These are phyloP conservation scores for Phania funesta DNA, from an alignment of 2,888 invertebrate genomes.

Conservation along the genomic window DNA sequence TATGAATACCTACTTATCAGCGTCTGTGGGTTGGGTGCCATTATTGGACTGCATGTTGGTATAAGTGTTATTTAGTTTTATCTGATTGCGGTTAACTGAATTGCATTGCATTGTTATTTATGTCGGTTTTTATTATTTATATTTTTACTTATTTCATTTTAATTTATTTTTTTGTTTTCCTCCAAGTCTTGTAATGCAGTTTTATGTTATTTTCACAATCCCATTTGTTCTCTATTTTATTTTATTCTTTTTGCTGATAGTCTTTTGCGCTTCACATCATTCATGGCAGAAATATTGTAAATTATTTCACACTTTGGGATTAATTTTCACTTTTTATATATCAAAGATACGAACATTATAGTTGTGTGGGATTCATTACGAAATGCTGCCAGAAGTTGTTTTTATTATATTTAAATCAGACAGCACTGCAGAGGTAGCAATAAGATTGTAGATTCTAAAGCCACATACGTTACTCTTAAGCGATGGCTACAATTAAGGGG, in stretches of 20 bases:
- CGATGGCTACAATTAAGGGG: not conserved
- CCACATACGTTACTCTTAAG: constrained; percentile 8
- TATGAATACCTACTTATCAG: not conserved
- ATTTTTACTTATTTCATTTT: constrained; percentile 5
- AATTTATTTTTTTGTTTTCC: constrained; percentile 1
- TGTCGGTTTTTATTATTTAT: constrained; percentile 33
- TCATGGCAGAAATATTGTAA: constrained; percentile 42
- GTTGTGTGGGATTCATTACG: constrained; percentile 41
- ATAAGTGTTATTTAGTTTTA: constrained; percentile 39
- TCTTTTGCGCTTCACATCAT: constrained; percentile 19
- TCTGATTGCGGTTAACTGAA: constrained; percentile 60
- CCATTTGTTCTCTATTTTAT: not conserved
- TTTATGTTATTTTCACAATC: constrained; percentile 9
- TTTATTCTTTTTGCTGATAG: not conserved
- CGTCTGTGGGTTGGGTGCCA: not conserved
- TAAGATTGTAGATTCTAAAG: not conserved
- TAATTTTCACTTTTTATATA: constrained; percentile 62
- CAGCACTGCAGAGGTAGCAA: not conserved
- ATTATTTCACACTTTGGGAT: constrained; percentile 61
- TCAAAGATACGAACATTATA: constrained; percentile 19
- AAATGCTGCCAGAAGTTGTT: not conserved
- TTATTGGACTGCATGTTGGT: not conserved
- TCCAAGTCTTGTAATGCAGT: constrained; percentile 34
- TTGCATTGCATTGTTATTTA: constrained; percentile 48
- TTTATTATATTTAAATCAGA: constrained; percentile 38